Base-by-base conservation (phyloP, 2,888 invertebrate genomes). In the Carabus problematicus region DNA sequence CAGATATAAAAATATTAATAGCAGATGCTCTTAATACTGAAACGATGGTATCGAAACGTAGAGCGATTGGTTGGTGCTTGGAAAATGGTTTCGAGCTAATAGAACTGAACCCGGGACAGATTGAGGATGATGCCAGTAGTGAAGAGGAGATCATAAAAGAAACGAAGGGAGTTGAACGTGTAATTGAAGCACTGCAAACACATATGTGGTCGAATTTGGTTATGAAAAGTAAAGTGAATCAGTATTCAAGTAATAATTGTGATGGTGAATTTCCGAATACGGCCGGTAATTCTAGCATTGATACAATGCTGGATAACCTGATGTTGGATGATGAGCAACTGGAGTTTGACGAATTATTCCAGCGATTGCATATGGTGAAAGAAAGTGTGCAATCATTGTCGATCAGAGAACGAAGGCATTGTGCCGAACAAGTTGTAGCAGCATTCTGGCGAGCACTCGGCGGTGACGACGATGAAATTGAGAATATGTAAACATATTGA, bases 381-480 rank as follows among this genome's bases (percentile, higher is more conserved):
- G 87, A 88, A 72, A 87, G 87, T 77, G 87, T 90, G 9, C 84
- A 86, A 68, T 83, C 84, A 9, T 77, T 91, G 75, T 86, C 88
- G 12, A 81, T 83, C n/a, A 87, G 85, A 71, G 86, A 90, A 76
- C 83, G 91, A 71, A 87, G 88, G 77, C 85, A 85, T 61, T 89
- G 88, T 77, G 91, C 91, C 4, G 91, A 91, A 79, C 86, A 90
- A 80, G 86, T 91, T 77, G 90, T 90, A 0, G 84, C 88, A 71
- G 88, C 89, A 12, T 91, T 91, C 79, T 91, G 91, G 91, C 85
- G 86, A 76, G 89, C 91, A 0, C 88, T 91, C 76, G 91, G 90
- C 14, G 91, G 91, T 14, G 89, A 89, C 78, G 87, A 87, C 71
- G 88, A 88, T 72, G 91, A 91, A 81, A 82, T 90, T 71, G 83